Evolutionary conservation across 2,113 vertebrate species (phyloP).

Genomic region (Scolopax mira): DNA sequence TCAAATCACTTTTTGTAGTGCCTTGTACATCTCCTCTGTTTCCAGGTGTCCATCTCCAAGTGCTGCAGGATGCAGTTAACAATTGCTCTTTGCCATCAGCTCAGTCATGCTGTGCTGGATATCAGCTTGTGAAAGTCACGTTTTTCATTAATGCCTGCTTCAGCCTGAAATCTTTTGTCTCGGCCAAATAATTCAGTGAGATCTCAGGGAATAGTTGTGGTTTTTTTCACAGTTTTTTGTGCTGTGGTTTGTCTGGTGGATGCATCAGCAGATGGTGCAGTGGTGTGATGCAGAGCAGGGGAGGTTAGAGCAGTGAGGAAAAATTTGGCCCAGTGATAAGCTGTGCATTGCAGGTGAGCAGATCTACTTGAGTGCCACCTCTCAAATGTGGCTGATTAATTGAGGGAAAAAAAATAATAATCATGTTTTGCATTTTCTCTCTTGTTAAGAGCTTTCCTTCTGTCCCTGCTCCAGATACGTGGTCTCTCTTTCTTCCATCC

Average conservation of each 20-base stretch:
- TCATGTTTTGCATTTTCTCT: fast-evolving
- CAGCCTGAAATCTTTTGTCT: neutral
- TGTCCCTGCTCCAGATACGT: neutral
- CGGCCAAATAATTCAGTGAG: neutral
- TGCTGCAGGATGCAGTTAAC: neutral
- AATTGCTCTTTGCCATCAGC: neutral
- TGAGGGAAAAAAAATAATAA: neutral
- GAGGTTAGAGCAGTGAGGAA: neutral
- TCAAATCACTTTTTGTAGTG: neutral
- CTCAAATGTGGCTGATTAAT: neutral
- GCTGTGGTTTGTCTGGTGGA: neutral
- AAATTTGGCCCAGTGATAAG: neutral
- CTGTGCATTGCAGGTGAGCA: neutral
- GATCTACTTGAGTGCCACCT: neutral
- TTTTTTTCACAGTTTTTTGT: neutral
- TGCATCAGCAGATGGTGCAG: neutral
- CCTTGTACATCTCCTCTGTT: neutral
- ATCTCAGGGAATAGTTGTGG: neutral
- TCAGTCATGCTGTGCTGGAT: neutral
- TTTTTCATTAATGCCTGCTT: neutral
- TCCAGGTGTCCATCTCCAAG: neutral
- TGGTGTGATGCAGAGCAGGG: neutral
- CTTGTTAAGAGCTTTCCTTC: neutral
- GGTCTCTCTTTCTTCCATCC: neutral
- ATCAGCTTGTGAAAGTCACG: neutral